These are phyloP conservation scores for Podarcis lilfordi DNA, from an alignment of 2,797 vertebrate genomes.

Conservation along the genomic window DNA sequence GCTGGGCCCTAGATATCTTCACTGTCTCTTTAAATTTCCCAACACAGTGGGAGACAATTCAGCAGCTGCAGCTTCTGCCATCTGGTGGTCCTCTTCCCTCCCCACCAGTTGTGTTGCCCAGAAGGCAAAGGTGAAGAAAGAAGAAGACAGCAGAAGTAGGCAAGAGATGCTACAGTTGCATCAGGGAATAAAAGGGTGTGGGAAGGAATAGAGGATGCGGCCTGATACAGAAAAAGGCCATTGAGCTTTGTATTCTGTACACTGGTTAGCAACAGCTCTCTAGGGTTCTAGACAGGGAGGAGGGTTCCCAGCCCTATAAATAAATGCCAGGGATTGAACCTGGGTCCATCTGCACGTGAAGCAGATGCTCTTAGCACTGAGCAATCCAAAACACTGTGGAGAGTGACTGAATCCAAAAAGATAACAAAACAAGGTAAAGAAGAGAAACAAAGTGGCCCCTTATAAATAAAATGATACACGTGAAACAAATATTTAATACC, in stretches of 20 bases:
- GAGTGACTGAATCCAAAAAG: not conserved
- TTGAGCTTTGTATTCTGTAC: too few species aligned
- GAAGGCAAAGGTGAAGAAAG: not conserved
- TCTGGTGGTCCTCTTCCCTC: not conserved
- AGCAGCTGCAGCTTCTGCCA: not conserved
- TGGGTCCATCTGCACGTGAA: too few species aligned
- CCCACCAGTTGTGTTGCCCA: not conserved
- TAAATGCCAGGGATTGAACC: too few species aligned
- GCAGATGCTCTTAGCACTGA: not conserved
- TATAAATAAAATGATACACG: not conserved
- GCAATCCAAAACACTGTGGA: not conserved
- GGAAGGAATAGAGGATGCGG: too few species aligned
- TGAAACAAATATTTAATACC: not conserved
- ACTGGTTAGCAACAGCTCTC: too few species aligned
- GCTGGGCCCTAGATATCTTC: not conserved
- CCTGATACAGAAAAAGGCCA: too few species aligned
- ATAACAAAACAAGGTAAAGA: not conserved
- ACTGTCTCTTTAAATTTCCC: too few species aligned
- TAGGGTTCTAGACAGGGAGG: too few species aligned
- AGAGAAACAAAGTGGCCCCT: not conserved
- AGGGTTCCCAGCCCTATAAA: too few species aligned
- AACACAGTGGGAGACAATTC: not conserved
- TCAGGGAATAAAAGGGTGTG: not conserved
- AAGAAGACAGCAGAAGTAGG: not conserved
- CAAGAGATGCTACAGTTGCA: not conserved